Percentiles rank a stretch among this genome's conserved stretches.
Evolutionary conservation across 35 echinoderm and acorn worm genomes (phyloP).

Genomic region (Apostichopus parvimensis): DNA sequence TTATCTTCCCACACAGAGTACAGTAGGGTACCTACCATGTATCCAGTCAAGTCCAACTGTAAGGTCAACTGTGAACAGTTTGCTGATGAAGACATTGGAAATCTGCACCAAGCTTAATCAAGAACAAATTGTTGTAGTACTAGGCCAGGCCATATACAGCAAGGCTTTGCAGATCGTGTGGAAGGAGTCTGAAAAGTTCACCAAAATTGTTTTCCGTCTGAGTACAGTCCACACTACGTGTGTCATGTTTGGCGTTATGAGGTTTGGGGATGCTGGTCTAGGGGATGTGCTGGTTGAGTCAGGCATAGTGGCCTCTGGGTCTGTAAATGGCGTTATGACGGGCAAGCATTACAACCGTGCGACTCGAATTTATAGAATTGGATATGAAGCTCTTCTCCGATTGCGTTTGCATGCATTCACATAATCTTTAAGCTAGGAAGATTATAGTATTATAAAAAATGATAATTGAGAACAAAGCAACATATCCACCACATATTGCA

Average conservation of each 20-base stretch:
- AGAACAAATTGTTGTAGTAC: neutral
- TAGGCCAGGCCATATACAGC: conserved; percentile 50
- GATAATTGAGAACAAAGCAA: neutral
- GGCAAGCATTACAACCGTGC: conserved; percentile 56
- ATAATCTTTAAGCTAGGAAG: neutral
- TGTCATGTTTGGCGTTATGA: conserved; percentile 35
- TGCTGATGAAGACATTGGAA: neutral
- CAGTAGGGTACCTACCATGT: conserved; percentile 53
- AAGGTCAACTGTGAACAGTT: conserved; percentile 9
- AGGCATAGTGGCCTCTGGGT: conserved; percentile 40
- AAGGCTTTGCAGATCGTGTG: conserved; percentile 46
- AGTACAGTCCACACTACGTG: conserved; percentile 53
- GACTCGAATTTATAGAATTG: conserved; percentile 50
- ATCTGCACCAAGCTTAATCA: neutral
- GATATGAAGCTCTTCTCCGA: conserved; percentile 52
- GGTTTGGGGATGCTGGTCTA: conserved; percentile 57
- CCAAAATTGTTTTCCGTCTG: neutral
- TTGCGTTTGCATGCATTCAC: conserved; percentile 11
- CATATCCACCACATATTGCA: too few species aligned
- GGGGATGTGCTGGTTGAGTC: conserved; percentile 41
- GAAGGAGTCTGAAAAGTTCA: conserved; percentile 11
- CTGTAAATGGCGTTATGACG: conserved; percentile 9
- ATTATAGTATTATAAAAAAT: neutral
- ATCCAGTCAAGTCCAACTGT: conserved; percentile 43
- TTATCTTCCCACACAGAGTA: neutral